A percentile compares a stretch with the other conserved stretches of the same genome.
phyloP scores from a whole-genome alignment of 2,797 vertebrate genomes.

The Arctocebus calabarensis region DNA sequence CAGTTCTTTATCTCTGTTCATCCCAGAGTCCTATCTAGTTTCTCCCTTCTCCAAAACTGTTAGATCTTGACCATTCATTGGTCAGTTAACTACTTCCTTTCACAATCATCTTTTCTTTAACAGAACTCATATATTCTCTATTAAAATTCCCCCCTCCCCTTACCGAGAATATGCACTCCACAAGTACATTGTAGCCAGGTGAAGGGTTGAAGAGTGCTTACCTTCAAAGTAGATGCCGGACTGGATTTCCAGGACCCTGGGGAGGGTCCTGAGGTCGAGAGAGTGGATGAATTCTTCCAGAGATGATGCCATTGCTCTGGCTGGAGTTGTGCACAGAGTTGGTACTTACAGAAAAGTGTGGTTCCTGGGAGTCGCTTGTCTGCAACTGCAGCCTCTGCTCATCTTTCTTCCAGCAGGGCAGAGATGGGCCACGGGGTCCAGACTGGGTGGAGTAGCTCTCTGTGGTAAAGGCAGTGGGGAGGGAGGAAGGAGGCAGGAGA shows the following conservation, averaged over 20 bases:
- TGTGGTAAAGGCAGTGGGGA: conserved; percentile 27
- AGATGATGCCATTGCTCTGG: conserved; percentile 87
- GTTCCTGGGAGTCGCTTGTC: background rate
- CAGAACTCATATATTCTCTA: background rate
- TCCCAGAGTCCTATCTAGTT: background rate
- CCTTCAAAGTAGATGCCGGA: conserved; percentile 93
- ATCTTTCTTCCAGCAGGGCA: conserved; percentile 22
- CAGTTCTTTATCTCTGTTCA: background rate
- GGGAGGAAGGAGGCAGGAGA: background rate
- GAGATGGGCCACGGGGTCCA: background rate
- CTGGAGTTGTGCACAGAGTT: conserved; percentile 30
- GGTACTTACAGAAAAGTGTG: background rate
- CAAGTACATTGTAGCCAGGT: background rate
- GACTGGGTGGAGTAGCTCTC: background rate
- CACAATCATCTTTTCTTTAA: background rate
- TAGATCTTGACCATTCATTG: background rate
- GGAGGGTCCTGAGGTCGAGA: conserved; percentile 89
- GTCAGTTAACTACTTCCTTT: background rate
- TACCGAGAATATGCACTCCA: background rate
- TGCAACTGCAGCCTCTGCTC: conserved; percentile 25
- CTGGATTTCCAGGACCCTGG: conserved; percentile 92
- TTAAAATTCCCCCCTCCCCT: background rate
- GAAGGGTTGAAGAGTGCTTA: conserved; percentile 77
- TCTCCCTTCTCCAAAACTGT: background rate
- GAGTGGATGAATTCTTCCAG: conserved; percentile 90